Evolutionary conservation across 2,113 vertebrate species (phyloP).

Genomic region (Rhinoptilus africanus): DNA sequence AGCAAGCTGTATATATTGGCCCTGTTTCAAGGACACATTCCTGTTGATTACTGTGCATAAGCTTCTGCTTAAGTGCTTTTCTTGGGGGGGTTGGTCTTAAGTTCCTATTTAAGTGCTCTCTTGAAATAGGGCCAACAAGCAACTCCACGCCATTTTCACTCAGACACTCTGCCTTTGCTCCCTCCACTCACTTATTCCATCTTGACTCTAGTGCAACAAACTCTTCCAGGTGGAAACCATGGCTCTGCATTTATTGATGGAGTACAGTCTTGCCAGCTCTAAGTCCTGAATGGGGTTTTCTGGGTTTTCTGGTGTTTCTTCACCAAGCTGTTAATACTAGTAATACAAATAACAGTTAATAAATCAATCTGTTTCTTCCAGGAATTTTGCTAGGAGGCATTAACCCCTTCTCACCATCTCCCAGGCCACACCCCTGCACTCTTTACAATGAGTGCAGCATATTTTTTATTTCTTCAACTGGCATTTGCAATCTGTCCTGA

Average conservation of each 20-base stretch:
- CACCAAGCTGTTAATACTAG: conserved; percentile 36
- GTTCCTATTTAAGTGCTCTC: not conserved
- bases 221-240: not conserved
- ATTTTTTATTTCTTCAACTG: conserved; percentile 79
- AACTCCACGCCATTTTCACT: not conserved
- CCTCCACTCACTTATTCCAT: not conserved
- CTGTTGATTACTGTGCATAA: not conserved
- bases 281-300: not conserved
- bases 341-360: conserved; percentile 67
- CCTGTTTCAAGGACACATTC: not conserved
- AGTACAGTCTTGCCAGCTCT: not conserved
- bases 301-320: conserved; percentile 23
- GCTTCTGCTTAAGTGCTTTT: conserved; percentile 15
- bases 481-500: conserved; percentile 77
- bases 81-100: not conserved
- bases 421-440: conserved; percentile 63
- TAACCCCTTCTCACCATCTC: conserved; percentile 66
- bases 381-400: conserved; percentile 45
- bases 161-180: not conserved
- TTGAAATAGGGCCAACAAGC: not conserved
- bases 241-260: not conserved
- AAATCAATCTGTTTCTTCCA: conserved; percentile 48
- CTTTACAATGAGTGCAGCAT: conserved; percentile 72
- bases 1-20: not conserved
- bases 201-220: not conserved